Conservation (phyloP, 2,113 vertebrate species). For the Notechis scutatus region DNA sequence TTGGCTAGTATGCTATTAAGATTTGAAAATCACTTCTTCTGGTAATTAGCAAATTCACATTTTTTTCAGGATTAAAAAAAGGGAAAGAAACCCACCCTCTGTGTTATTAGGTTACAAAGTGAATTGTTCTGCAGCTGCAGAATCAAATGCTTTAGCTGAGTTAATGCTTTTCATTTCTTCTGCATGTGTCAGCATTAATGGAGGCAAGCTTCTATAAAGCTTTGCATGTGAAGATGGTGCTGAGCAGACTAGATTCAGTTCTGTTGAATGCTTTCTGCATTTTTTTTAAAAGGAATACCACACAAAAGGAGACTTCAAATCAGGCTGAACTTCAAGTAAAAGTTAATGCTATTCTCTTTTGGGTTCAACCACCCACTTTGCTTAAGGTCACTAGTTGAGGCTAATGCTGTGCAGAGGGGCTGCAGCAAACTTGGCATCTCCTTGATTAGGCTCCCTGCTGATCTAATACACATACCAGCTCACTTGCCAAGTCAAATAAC, state of each 20-base stretch:
- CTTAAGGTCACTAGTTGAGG: constrained; percentile 89
- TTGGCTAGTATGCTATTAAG: constrained; percentile 36
- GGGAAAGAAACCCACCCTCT: constrained; percentile 26
- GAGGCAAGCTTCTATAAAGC: constrained; percentile 75
- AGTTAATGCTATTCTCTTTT: constrained; percentile 87
- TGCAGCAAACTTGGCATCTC: constrained; percentile 88
- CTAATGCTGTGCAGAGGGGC: constrained; percentile 82
- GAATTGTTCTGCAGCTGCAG: constrained; percentile 78
- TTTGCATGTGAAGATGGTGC: constrained; percentile 77
- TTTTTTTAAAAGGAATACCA: constrained; percentile 54
- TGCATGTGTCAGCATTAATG: constrained; percentile 81
- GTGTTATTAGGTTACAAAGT: constrained; percentile 68
- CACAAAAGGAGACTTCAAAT: constrained; percentile 80
- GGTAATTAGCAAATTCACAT: constrained; percentile 69
- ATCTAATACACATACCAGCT: constrained; percentile 85
- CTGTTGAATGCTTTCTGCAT: constrained; percentile 73
- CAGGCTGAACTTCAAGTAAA: constrained; percentile 84
- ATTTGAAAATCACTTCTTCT: constrained; percentile 64
- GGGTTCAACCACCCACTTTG: constrained; percentile 91
- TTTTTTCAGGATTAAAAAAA: constrained; percentile 49
- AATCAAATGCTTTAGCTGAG: constrained; percentile 76
- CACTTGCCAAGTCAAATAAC: constrained; percentile 97
- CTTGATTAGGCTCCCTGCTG: constrained; percentile 87
- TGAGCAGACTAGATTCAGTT: constrained; percentile 79
- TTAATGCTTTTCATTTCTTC: constrained; percentile 82